Percentiles rank a stretch among this genome's conserved stretches.
phyloP scores from a whole-genome alignment of 2,797 vertebrate genomes.

The Chiloscyllium punctatum region DNA sequence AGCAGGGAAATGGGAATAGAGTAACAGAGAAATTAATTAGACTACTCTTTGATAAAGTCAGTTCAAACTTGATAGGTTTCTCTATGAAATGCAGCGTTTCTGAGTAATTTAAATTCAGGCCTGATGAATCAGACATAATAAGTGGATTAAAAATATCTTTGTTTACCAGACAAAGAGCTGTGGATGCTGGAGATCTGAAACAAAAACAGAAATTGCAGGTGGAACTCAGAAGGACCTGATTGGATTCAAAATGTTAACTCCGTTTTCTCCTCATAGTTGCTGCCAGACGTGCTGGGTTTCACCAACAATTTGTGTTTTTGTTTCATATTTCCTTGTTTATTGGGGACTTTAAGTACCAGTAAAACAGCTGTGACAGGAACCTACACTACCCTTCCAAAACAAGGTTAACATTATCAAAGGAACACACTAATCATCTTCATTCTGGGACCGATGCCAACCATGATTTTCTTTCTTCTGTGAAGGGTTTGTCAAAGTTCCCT shows the following conservation, averaged over 20 bases:
- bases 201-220: too few species aligned
- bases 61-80: not conserved
- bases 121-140: not conserved
- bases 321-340: not conserved
- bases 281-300: too few species aligned
- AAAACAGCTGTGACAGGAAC: not conserved
- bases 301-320: too few species aligned
- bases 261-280: too few species aligned
- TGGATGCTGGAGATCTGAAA: too few species aligned
- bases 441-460: not conserved
- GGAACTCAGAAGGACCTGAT: too few species aligned
- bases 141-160: too few species aligned
- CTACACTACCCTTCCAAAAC: not conserved
- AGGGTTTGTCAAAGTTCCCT: not conserved
- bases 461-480: not conserved
- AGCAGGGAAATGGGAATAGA: not conserved
- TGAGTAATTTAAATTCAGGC: not conserved
- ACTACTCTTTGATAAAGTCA: not conserved
- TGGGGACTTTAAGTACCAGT: not conserved
- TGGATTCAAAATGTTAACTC: too few species aligned
- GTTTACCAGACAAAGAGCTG: too few species aligned
- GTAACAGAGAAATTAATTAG: not conserved
- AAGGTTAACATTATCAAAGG: not conserved
- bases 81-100: not conserved
- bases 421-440: not conserved